phyloP scores from a whole-genome alignment of 1,140 invertebrate genomes.

The Leptestheria dahalacensis region DNA sequence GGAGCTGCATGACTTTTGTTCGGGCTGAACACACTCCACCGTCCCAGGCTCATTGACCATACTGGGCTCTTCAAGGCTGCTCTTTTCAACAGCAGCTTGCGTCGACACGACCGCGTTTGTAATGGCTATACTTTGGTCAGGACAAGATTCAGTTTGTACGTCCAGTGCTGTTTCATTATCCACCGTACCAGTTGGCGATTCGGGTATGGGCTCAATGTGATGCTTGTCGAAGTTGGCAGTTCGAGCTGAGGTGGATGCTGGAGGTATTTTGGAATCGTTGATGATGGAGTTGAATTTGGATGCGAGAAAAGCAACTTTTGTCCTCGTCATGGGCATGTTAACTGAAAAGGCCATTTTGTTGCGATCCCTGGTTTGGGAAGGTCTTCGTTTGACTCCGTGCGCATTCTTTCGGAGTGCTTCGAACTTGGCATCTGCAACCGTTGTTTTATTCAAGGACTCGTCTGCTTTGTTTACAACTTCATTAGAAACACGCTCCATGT shows the following conservation, averaged over 20 bases:
- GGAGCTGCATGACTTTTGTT: no score
- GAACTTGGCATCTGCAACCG: not conserved
- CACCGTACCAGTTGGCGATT: not conserved
- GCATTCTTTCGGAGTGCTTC: not conserved
- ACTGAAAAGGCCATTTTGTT: slow-evolving; percentile 6
- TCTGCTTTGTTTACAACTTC: not conserved
- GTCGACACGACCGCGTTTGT: no score
- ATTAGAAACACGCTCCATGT: not conserved
- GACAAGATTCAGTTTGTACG: no score
- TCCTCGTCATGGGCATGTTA: slow-evolving; percentile 4
- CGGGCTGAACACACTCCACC: no score
- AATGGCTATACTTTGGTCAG: no score
- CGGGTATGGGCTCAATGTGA: not conserved
- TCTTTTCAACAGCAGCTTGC: no score
- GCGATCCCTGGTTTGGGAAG: not conserved
- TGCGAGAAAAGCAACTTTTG: slow-evolving; percentile 9
- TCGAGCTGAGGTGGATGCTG: not conserved
- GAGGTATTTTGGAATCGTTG: not conserved
- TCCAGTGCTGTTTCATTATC: no score
- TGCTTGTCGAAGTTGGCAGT: not conserved
- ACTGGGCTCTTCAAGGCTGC: no score
- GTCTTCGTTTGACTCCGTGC: not conserved
- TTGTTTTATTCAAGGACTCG: not conserved
- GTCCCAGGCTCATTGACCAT: no score
- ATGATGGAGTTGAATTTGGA: slow-evolving; percentile 15